Evolutionary conservation across 1,140 invertebrate species (phyloP), one percentile per base, ranked within the genome.

Genomic region (Drosophila sp.): DNA sequence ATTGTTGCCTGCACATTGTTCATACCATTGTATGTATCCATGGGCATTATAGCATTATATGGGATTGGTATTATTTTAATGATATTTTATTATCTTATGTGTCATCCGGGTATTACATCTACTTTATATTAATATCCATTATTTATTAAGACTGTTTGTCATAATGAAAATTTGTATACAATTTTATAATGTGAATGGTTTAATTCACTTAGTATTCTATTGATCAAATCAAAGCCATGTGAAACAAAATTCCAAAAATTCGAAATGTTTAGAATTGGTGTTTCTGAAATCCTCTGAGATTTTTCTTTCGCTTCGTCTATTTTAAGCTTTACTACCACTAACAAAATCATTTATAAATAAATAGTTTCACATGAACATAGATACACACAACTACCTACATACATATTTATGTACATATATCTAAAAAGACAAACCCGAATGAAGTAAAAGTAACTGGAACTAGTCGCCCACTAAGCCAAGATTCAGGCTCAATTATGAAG

Each of bases 101-200:
- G 76, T 23, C 84, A 83, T 70, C 79, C 84, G 5, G 74, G 76
- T n/a, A 77, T 86, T 27, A 65, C 35, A 7, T 68, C 73, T 23
- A 29, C 33, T 3, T 10, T 73, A 44, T 41, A 58, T 64, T 66
- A 61, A 47, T 38, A 38, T 38, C 10, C 10, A 25, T 50, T 50
- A 17, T 25, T 40, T 3, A 27, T 10, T 38, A 25, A 38, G 23
- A 33, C 23, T 38, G 33, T 50, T 27, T 38, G 33, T 35, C 1
- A 8, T 35, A 35, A 6, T 35, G 5, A 7, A 8, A 5, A 35
- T 33, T 33, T 33, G 32, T 33, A 33, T 33, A 33, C 5, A 17
- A 44, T 44, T 44, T 17, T 6, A 44, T 3, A 23, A 44, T 17
- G n/a, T 7, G 17, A 8, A 47, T 47, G 33, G 1, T 35, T 35